Evolutionary conservation across 1,140 invertebrate species (phyloP).

Genomic region (Papilio polyxenes): DNA sequence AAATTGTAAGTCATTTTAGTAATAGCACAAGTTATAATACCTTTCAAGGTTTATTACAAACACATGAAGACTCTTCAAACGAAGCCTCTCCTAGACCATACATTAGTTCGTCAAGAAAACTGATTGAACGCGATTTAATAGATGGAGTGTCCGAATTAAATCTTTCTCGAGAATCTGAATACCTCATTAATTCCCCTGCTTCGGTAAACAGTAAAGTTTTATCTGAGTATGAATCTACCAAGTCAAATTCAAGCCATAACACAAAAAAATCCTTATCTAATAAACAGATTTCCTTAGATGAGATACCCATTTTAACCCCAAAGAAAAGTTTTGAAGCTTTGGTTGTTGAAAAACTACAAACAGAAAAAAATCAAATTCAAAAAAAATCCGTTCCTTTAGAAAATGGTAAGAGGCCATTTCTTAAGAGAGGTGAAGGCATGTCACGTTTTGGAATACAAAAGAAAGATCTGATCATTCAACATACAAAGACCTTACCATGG

Average conservation of each 20-base stretch:
- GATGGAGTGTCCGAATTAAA: conserved; percentile 71
- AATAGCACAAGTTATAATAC: conserved; percentile 74
- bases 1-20: conserved; percentile 75
- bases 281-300: conserved; percentile 71
- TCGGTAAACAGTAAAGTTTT: conserved; percentile 52
- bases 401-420: conserved; percentile 60
- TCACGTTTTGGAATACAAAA: conserved; percentile 68
- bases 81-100: conserved; percentile 47
- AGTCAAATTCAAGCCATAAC: conserved; percentile 14
- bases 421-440: conserved; percentile 69
- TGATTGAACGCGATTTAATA: conserved; percentile 59
- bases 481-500: conserved; percentile 73
- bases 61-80: conserved; percentile 50
- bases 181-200: conserved; percentile 56
- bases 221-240: conserved; percentile 31
- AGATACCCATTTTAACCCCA: conserved; percentile 73
- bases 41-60: conserved; percentile 68
- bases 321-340: conserved; percentile 72
- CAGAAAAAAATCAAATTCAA: conserved; percentile 50
- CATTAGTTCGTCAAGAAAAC: conserved; percentile 46
- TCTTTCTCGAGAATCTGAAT: conserved; percentile 72
- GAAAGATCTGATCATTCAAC: conserved; percentile 68
- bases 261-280: conserved; percentile 38
- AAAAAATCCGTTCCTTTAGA: conserved; percentile 32
- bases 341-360: conserved; percentile 64